Conservation (phyloP, 1,140 invertebrate species). For the Berghia stephanieae region DNA sequence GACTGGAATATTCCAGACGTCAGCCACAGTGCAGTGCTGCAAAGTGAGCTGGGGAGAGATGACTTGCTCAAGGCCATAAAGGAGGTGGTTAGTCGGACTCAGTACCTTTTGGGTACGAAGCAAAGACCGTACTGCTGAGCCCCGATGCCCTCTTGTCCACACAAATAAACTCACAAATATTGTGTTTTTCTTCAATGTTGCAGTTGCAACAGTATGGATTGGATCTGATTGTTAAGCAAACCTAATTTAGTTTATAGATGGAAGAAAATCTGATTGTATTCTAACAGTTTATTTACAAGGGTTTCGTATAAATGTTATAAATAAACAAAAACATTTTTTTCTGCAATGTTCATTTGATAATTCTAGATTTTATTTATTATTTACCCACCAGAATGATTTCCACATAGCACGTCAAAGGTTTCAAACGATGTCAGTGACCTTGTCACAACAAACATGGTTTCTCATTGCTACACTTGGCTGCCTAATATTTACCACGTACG, state of each 20-base stretch:
- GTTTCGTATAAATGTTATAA: not conserved
- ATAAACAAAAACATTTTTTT: slow-evolving; percentile 54
- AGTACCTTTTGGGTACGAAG: no score
- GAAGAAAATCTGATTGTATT: not conserved
- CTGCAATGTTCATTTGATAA: no score
- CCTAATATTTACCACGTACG: slow-evolving; percentile 94
- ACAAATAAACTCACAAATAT: not conserved
- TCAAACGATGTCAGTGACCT: slow-evolving; percentile 79
- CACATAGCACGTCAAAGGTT: slow-evolving; percentile 96
- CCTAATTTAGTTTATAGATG: not conserved
- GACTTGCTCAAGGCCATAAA: no score
- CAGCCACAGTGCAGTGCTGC: no score
- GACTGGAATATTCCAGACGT: no score
- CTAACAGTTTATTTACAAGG: not conserved
- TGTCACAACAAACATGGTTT: slow-evolving; percentile 94
- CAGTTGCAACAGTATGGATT: no score
- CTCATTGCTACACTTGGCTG: slow-evolving; percentile 92
- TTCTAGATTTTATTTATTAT: no score
- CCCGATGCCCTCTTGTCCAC: no score
- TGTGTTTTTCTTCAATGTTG: not conserved
- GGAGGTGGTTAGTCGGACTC: no score
- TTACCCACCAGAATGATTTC: slow-evolving; percentile 96
- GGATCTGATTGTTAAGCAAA: not conserved
- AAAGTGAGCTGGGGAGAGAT: no score
- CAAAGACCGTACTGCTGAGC: no score